These are phyloP conservation scores for Amblyjoppa fuscipennis DNA, from an alignment of 2,888 invertebrate species.

Conservation along the genomic window DNA sequence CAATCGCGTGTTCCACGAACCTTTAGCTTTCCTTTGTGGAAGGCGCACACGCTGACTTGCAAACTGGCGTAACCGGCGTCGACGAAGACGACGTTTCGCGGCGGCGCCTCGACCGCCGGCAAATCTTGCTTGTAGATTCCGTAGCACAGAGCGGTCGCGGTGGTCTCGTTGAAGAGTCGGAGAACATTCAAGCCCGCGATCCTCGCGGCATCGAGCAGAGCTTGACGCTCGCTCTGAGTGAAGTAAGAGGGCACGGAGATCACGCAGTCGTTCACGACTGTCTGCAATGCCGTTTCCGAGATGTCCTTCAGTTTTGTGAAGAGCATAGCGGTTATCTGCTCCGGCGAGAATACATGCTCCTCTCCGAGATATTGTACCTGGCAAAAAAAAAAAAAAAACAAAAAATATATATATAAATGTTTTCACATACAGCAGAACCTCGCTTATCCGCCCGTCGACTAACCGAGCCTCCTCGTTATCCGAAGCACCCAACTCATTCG, in stretches of 20 bases:
- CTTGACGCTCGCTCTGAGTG: constrained; percentile 97
- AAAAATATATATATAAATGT: background rate
- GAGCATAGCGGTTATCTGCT: constrained; percentile 98
- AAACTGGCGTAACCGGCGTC: constrained; percentile 98
- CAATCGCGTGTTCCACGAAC: constrained; percentile 80
- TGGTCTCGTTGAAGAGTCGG: constrained; percentile 98
- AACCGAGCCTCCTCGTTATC: too few species aligned
- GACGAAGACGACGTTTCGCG: constrained; percentile 97
- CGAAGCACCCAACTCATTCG: too few species aligned
- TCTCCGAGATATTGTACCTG: constrained; percentile 94
- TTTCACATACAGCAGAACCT: too few species aligned
- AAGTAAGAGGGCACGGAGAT: constrained; percentile 97
- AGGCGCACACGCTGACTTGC: constrained; percentile 96
- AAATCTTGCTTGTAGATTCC: constrained; percentile 99
- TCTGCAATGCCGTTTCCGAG: constrained; percentile 94
- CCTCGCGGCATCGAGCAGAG: constrained; percentile 95
- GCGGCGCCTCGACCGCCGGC: constrained; percentile 94
- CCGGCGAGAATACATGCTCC: constrained; percentile 94
- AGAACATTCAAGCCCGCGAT: constrained; percentile 98
- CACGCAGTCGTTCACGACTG: constrained; percentile 97
- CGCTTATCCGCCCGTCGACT: too few species aligned
- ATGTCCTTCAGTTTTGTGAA: constrained; percentile 98
- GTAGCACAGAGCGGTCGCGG: constrained; percentile 98
- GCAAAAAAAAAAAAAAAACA: constrained; percentile 56
- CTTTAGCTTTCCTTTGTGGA: constrained; percentile 97